phyloP scores from a whole-genome alignment of 2,113 vertebrate genomes.

The Petroica traversi region DNA sequence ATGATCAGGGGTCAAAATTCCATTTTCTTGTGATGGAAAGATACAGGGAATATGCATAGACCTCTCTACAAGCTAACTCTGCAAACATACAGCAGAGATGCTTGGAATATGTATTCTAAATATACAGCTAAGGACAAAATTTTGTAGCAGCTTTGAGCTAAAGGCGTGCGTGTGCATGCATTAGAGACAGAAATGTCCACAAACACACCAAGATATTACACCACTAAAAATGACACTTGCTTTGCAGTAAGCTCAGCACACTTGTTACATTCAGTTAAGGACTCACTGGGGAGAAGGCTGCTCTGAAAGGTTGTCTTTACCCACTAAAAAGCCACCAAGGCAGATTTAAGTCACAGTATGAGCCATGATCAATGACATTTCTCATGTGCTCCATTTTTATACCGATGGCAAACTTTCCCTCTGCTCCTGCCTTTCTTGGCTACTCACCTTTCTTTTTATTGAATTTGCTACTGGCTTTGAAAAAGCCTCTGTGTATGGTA shows the following conservation, averaged over 20 bases:
- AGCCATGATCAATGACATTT: neutral
- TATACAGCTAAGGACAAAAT: neutral
- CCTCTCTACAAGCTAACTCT: neutral
- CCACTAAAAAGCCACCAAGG: neutral
- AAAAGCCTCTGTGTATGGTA: neutral
- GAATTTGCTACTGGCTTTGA: neutral
- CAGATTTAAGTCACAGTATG: neutral
- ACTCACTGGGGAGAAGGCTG: neutral
- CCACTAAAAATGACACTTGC: neutral
- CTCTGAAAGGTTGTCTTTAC: neutral
- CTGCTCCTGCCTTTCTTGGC: neutral
- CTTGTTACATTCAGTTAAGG: neutral
- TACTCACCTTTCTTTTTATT: neutral
- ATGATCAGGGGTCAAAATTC: neutral
- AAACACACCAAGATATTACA: neutral
- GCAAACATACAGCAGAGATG: neutral
- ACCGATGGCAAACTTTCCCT: neutral
- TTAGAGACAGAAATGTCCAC: neutral
- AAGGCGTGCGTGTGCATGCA: accelerated
- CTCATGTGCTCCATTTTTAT: neutral
- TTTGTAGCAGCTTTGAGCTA: neutral
- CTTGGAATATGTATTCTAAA: neutral
- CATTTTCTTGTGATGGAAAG: neutral
- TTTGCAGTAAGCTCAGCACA: neutral
- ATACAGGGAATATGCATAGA: neutral